Conservation (phyloP, 2,113 vertebrate species). For the Osmerus mordax region DNA sequence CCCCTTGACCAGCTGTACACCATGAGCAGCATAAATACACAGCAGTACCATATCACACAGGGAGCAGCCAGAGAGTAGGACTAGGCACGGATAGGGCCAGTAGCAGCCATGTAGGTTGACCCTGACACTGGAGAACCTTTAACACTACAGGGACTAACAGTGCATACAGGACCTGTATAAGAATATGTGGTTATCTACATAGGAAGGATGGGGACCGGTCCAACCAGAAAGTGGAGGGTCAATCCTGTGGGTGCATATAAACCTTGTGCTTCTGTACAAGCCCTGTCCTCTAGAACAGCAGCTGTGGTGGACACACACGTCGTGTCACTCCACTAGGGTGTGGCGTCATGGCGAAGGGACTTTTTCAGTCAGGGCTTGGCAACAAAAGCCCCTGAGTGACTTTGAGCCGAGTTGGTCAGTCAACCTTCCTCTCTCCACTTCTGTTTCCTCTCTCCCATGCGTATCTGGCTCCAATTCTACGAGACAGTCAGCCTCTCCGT, state of each 20-base stretch:
- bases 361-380: background rate
- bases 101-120: constrained; percentile 46
- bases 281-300: constrained; percentile 3
- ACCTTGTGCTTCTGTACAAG: constrained; percentile 14
- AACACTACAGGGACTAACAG: background rate
- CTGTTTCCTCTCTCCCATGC: background rate
- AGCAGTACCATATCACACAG: constrained; percentile 53
- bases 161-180: background rate
- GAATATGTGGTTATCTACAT: no score
- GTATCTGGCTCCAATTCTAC: background rate
- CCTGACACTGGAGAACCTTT: constrained; percentile 46
- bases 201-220: constrained; percentile 16
- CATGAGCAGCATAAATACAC: constrained; percentile 56
- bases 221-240: constrained; percentile 50
- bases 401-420: constrained; percentile 6
- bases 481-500: background rate
- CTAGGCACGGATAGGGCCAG: constrained; percentile 58
- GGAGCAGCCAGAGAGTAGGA: constrained; percentile 57
- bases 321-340: background rate
- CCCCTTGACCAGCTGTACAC: constrained; percentile 27
- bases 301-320: background rate
- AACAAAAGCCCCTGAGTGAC: background rate
- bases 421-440: background rate
- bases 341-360: background rate
- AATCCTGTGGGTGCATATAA: constrained; percentile 11